A percentile compares a stretch with the other conserved stretches of the same genome.
Evolutionary conservation across 2,888 invertebrate genomes (phyloP).

Genomic region (Epinotia brunnichana): DNA sequence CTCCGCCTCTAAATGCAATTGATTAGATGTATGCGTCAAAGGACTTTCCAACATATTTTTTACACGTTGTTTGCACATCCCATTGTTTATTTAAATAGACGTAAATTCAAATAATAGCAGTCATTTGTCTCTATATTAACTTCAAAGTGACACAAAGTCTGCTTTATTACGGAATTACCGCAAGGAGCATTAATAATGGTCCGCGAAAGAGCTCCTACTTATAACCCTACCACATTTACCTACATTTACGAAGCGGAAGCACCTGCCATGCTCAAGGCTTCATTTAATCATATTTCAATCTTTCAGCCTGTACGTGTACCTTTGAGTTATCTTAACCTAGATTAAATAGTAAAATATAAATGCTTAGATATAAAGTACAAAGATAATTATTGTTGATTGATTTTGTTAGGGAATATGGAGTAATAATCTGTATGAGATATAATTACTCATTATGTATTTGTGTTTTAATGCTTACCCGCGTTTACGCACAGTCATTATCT

Average conservation of each 20-base stretch:
- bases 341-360: no score
- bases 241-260: neutral
- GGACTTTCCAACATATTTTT: neutral
- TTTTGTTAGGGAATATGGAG: no score
- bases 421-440: no score
- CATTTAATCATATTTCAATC: neutral
- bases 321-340: neutral
- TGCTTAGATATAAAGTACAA: no score
- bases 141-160: conserved; percentile 23
- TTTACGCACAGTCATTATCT: no score
- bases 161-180: conserved; percentile 1
- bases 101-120: neutral
- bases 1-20: neutral
- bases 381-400: no score
- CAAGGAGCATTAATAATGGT: conserved; percentile 13
- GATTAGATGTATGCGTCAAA: neutral
- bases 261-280: conserved; percentile 2
- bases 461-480: no score
- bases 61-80: neutral
- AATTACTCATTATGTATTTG: no score
- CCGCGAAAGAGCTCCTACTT: conserved; percentile 14
- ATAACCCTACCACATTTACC: neutral
- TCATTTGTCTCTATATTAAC: neutral
- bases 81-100: neutral
- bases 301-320: neutral